phyloP scores from a whole-genome alignment of 2,888 invertebrate genomes.

The Alviniconcha strummeri region DNA sequence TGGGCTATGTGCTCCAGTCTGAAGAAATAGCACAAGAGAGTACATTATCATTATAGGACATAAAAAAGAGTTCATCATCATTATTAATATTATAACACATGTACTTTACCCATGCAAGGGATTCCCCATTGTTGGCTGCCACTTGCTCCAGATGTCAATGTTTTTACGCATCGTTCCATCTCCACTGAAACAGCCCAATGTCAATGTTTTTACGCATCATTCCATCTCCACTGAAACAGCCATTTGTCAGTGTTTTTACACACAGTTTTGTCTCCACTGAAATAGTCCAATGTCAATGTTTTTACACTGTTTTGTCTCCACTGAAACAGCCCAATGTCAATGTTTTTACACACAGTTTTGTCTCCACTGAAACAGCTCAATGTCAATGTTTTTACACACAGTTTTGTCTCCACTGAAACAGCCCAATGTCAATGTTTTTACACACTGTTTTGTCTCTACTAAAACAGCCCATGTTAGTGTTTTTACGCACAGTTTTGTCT shows the following conservation, averaged over 20 bases:
- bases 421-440: slow-evolving; percentile 92
- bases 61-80: too few species aligned
- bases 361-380: slow-evolving; percentile 83
- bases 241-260: slow-evolving; percentile 98
- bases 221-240: slow-evolving; percentile 87
- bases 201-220: slow-evolving; percentile 98
- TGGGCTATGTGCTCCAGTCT: too few species aligned
- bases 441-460: slow-evolving; percentile 95
- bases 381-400: slow-evolving; percentile 96
- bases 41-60: too few species aligned
- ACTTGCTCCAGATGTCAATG: slow-evolving; percentile 97
- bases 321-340: slow-evolving; percentile 82
- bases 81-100: too few species aligned
- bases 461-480: slow-evolving; percentile 85
- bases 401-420: slow-evolving; percentile 90
- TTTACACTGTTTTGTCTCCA: slow-evolving; percentile 98
- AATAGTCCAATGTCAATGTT: slow-evolving; percentile 95
- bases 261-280: slow-evolving; percentile 92
- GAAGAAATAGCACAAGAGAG: too few species aligned
- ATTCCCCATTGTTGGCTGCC: slow-evolving; percentile 92
- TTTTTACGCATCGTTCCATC: slow-evolving; percentile 98
- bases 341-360: slow-evolving; percentile 97
- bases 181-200: slow-evolving; percentile 87
- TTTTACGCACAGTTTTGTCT: slow-evolving; percentile 97
- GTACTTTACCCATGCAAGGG: slow-evolving; percentile 89